Percentiles rank a stretch among this genome's conserved stretches.
These are phyloP conservation scores for Shinisaurus crocodilurus DNA, from an alignment of 2,113 vertebrate species.

Conservation along the genomic window DNA sequence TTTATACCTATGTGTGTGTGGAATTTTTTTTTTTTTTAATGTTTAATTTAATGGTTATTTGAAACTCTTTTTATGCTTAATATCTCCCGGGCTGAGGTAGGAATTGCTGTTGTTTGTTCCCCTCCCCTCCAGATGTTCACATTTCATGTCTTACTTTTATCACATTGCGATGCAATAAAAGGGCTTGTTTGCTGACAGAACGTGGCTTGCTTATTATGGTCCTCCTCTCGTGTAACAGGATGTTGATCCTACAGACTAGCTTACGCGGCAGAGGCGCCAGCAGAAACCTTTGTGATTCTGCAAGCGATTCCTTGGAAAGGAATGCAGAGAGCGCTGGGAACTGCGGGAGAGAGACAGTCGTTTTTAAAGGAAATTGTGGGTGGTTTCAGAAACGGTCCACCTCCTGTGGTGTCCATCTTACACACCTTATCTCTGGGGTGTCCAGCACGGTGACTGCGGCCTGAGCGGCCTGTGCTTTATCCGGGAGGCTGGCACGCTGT, in stretches of 20 bases:
- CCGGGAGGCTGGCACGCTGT: no score
- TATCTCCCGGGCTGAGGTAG: neutral
- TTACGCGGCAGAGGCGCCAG: fast-evolving
- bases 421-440: no score
- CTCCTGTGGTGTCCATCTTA: no score
- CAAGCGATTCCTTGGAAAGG: fast-evolving
- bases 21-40: conserved; percentile 10
- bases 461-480: no score
- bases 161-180: conserved; percentile 25
- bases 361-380: no score
- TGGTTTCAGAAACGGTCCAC: no score
- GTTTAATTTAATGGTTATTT: conserved; percentile 40
- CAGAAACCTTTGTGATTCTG: neutral
- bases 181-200: conserved; percentile 26
- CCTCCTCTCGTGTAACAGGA: no score
- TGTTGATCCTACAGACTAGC: neutral
- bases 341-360: no score
- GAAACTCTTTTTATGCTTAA: conserved; percentile 8
- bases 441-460: no score
- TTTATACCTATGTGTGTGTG: neutral
- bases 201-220: neutral
- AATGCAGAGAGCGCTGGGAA: no score
- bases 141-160: conserved; percentile 17
- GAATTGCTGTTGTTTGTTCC: neutral
- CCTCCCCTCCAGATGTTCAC: neutral